Conservation (phyloP, 2,113 vertebrate genomes). For the Uropsilus gracilis region DNA sequence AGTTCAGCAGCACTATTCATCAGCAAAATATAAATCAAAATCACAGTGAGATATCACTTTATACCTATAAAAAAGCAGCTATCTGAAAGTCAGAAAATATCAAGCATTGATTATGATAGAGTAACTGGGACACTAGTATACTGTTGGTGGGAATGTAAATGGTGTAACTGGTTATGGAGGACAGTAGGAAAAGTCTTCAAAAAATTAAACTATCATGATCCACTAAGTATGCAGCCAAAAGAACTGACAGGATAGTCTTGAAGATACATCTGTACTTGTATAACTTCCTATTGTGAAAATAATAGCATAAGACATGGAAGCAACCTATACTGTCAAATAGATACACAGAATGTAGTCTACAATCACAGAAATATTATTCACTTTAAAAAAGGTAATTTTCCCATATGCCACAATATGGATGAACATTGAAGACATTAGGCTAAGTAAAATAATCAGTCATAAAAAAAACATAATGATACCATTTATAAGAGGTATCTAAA, state of each 20-base stretch:
- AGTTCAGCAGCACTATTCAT: background rate
- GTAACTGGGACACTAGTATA: background rate
- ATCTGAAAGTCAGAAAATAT: background rate
- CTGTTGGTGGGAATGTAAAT: background rate
- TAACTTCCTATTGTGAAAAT: too few species aligned
- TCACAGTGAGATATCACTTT: background rate
- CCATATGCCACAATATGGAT: background rate
- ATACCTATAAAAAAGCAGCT: background rate
- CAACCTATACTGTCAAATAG: background rate
- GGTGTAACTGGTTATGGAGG: background rate
- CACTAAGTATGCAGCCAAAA: background rate
- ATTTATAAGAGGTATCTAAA: background rate
- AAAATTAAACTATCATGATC: too few species aligned
- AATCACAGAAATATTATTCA: background rate
- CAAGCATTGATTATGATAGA: background rate
- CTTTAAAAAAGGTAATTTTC: background rate
- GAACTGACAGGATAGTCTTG: background rate
- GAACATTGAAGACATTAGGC: background rate
- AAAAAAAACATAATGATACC: background rate
- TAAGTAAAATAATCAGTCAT: background rate
- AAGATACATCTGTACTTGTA: background rate
- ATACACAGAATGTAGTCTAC: background rate
- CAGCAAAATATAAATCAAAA: background rate
- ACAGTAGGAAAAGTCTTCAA: background rate
- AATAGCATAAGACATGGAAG: background rate